Percentiles rank a stretch among this genome's conserved stretches.
Conservation (phyloP, 2,888 invertebrate species). For the Elmis aenea region DNA sequence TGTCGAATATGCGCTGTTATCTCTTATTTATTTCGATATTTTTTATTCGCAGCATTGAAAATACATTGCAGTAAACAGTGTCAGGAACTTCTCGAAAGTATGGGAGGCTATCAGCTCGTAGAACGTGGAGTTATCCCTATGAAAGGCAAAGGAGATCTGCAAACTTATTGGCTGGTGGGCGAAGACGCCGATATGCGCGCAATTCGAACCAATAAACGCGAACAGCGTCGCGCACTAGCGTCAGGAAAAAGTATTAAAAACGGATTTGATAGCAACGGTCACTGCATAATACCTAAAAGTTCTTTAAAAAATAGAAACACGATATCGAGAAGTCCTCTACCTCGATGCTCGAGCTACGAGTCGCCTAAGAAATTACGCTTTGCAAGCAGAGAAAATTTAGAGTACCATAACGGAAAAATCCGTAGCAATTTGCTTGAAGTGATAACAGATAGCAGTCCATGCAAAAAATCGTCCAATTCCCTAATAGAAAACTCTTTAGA, state of each 20-base stretch:
- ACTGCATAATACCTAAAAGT: slow-evolving; percentile 51
- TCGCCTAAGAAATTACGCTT: slow-evolving; percentile 79
- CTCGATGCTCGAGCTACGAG: slow-evolving; percentile 73
- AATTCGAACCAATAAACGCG: slow-evolving; percentile 52
- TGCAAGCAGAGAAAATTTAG: slow-evolving; percentile 64
- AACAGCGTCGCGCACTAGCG: slow-evolving; percentile 46
- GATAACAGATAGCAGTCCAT: slow-evolving; percentile 55
- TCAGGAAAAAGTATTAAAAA: slow-evolving; percentile 35
- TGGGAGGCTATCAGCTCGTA: slow-evolving; percentile 71
- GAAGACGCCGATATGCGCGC: slow-evolving; percentile 62
- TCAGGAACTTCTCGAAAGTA: slow-evolving; percentile 60
- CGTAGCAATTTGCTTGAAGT: slow-evolving; percentile 46
- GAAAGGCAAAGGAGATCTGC: slow-evolving; percentile 80
- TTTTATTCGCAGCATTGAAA: slow-evolving; percentile 59
- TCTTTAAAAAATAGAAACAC: slow-evolving; percentile 67
- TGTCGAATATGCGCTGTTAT: slow-evolving; percentile 5
- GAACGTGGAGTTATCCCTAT: slow-evolving; percentile 74
- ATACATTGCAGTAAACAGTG: slow-evolving; percentile 79
- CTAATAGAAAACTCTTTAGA: slow-evolving; percentile 50
- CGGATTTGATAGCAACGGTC: slow-evolving; percentile 31
- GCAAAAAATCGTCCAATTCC: slow-evolving; percentile 49
- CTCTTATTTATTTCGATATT: neutral
- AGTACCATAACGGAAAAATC: slow-evolving; percentile 49
- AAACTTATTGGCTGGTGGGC: slow-evolving; percentile 78
- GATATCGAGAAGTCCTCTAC: slow-evolving; percentile 51